These are phyloP conservation scores for Tupiocoris notatus DNA, from an alignment of 2,888 invertebrate genomes.

Conservation along the genomic window DNA sequence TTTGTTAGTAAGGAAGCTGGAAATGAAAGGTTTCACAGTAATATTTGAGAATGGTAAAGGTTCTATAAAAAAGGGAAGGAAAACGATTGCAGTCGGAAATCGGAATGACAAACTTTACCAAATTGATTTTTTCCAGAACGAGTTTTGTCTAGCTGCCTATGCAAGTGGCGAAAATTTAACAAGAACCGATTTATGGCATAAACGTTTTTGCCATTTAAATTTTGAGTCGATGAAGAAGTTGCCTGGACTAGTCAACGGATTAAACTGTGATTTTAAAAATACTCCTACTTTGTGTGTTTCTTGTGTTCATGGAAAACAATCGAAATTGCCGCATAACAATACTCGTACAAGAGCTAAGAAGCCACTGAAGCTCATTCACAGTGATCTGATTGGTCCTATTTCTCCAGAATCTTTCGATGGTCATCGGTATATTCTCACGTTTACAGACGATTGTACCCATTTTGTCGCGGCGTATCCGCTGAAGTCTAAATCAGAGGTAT, in stretches of 20 bases:
- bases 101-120: constrained; percentile 3
- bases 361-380: constrained; percentile 46
- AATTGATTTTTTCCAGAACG: background rate
- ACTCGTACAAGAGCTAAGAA: constrained; percentile 18
- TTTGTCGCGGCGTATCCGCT: constrained; percentile 22
- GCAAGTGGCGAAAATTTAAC: background rate
- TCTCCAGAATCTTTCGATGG: constrained; percentile 33
- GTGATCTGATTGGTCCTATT: constrained; percentile 50
- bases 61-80: background rate
- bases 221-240: background rate
- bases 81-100: background rate
- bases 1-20: constrained; percentile 1
- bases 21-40: background rate
- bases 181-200: background rate
- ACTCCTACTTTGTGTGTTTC: background rate
- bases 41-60: constrained; percentile 1
- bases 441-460: constrained; percentile 41
- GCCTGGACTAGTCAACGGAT: background rate
- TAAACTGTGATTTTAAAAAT: background rate
- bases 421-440: background rate
- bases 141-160: background rate
- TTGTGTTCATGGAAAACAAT: background rate
- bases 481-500: constrained; percentile 37
- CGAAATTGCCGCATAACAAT: background rate
- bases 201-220: constrained; percentile 11